Evolutionary conservation across 2,113 vertebrate genomes (phyloP).

Genomic region (Ceyx melanurus): DNA sequence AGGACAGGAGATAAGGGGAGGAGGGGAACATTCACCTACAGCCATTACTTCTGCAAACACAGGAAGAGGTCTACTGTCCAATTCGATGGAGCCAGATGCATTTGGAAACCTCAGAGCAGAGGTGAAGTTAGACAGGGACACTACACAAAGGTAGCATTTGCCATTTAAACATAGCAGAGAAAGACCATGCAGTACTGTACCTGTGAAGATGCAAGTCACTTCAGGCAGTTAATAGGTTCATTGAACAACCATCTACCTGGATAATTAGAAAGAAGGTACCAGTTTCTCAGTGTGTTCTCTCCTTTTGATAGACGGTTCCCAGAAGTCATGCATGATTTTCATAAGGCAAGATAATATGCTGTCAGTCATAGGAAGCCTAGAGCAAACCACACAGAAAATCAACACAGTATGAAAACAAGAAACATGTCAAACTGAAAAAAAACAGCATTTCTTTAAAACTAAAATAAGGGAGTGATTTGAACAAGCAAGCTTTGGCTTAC

Average conservation of each 20-base stretch:
- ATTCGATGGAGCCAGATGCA: not conserved
- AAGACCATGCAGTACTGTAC: not conserved
- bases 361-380: not conserved
- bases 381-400: conserved; percentile 25
- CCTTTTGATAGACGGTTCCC: not conserved
- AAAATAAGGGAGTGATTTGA: not conserved
- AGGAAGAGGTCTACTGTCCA: not conserved
- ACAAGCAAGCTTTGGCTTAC: not conserved
- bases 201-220: not conserved
- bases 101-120: not conserved
- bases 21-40: not conserved
- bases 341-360: not conserved
- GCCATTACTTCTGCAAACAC: not conserved
- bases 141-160: not conserved
- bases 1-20: not conserved
- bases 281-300: not conserved
- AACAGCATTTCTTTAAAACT: not conserved
- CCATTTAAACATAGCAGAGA: not conserved
- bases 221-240: not conserved
- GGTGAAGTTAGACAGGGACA: not conserved
- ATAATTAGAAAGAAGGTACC: not conserved
- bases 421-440: not conserved
- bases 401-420: not conserved
- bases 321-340: conserved; percentile 10
- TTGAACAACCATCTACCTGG: not conserved